phyloP scores from a whole-genome alignment of 2,797 vertebrate genomes.

The Tachyglossus aculeatus region DNA sequence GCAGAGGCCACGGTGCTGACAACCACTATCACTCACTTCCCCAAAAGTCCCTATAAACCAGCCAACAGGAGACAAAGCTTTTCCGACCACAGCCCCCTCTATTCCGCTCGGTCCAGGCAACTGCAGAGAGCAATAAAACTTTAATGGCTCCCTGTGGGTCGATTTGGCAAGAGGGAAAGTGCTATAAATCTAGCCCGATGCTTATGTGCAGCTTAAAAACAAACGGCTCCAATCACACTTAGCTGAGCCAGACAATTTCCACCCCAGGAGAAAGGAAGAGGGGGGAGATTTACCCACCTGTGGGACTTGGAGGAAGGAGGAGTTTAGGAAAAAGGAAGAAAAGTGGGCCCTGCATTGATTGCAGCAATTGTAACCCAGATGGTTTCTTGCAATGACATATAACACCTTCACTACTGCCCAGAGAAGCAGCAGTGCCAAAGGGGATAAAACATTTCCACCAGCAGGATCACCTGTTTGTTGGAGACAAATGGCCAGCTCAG shows the following conservation, averaged over 20 bases:
- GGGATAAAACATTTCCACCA: background rate
- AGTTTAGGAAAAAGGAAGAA: constrained; percentile 3
- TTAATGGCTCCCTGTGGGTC: constrained; percentile 81
- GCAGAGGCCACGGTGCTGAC: background rate
- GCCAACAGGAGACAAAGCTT: constrained; percentile 49
- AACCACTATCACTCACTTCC: background rate
- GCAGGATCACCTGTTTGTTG: background rate
- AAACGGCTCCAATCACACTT: constrained; percentile 81
- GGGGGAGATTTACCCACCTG: constrained; percentile 67
- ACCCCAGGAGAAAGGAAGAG: constrained; percentile 54
- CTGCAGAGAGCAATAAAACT: constrained; percentile 81
- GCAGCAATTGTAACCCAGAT: constrained; percentile 23
- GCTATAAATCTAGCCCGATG: constrained; percentile 77
- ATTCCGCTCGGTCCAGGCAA: constrained; percentile 73
- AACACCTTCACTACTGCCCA: background rate
- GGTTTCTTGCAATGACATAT: background rate
- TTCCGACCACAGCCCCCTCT: constrained; percentile 60
- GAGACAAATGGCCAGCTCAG: background rate
- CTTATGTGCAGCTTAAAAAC: constrained; percentile 82
- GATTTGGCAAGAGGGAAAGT: constrained; percentile 78
- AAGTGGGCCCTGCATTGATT: constrained; percentile 6
- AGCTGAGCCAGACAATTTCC: constrained; percentile 70
- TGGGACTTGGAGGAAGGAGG: constrained; percentile 6
- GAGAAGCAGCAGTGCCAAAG: background rate
- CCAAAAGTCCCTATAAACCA: constrained; percentile 7